Evolutionary conservation across 2,888 invertebrate genomes (phyloP), one percentile per base, ranked within the genome.

Genomic region (Tenthredo notha): DNA sequence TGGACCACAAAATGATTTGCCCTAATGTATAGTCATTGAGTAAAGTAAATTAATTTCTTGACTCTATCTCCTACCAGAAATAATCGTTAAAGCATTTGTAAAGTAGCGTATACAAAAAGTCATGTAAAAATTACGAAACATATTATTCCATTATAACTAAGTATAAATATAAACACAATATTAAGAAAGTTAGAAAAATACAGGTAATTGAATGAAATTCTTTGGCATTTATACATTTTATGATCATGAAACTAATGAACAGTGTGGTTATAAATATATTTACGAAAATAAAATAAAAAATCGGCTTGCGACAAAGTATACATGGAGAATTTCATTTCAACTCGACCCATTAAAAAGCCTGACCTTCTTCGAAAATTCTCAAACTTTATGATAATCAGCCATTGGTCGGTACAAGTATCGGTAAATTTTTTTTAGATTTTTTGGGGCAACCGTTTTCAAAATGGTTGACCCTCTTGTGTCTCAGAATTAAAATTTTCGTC

Each of bases 131-230:
- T 77, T 84, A 84, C 47, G 33, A 84, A 50, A 67, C 37, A 65
- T 61, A 77, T 77, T 74, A 37, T 37, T 78, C 33, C 25, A 47
- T 61, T 47, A 78, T 33, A 84, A 21, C 40, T 65, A 43, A 80
- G 29, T 47, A 77, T 78, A 67, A 33, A 67, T 47, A 61, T 78
- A 84, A 84, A 84, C 37, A 65, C 47, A 58, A 84, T 47, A 47
- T 43, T 43, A 43, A 75, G 37, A 83, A 33, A 83, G 67, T 70
- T 67, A 33, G 47, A 74, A 75, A 72, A 54, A 84, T 85, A 87
- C 87, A 89, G 89, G 86, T 89, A 89, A 89, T 89, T 91, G 92
- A 92, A 92, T 92, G 92, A 92, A 89, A 91, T 89, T 92, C 92
- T 92, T 92, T 92, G 92, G 92, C 91, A 90, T 90, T 89, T 89